Evolutionary conservation across 2,113 vertebrate species (phyloP).

Genomic region (Scopus umbretta): DNA sequence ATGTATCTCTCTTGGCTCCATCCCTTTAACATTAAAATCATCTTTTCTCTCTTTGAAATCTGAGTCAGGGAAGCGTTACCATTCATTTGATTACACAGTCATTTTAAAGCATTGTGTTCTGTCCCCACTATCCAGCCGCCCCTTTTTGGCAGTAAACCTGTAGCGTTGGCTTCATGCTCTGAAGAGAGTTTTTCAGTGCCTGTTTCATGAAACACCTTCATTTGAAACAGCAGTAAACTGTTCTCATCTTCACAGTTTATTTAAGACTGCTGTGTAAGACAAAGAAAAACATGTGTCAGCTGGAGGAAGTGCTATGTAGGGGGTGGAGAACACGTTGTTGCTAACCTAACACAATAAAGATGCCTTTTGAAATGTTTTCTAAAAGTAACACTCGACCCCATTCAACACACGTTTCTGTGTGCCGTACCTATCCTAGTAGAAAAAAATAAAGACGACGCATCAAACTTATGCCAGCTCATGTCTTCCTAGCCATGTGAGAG

Average conservation of each 20-base stretch:
- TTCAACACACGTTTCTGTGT: not conserved
- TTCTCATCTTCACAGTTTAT: not conserved
- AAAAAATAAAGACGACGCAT: not conserved
- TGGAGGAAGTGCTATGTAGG: not conserved
- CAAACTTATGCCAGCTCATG: not conserved
- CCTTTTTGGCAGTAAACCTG: not conserved
- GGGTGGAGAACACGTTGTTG: not conserved
- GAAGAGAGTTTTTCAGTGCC: not conserved
- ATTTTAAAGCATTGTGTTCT: not conserved
- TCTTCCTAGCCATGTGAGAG: not conserved
- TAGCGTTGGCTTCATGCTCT: not conserved
- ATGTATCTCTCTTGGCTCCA: not conserved
- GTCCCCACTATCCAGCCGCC: rapidly evolving
- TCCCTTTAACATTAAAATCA: not conserved
- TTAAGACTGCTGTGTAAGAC: not conserved
- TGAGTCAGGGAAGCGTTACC: not conserved
- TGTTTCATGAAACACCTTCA: not conserved
- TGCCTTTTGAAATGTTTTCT: not conserved
- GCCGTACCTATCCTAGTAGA: not conserved
- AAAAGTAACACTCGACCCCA: not conserved
- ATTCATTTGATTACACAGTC: not conserved
- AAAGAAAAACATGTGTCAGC: not conserved
- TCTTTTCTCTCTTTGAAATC: not conserved
- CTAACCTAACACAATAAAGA: not conserved
- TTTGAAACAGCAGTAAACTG: not conserved